Base-by-base conservation (phyloP, 2,113 vertebrate genomes). In the Choloepus hoffmanni region DNA sequence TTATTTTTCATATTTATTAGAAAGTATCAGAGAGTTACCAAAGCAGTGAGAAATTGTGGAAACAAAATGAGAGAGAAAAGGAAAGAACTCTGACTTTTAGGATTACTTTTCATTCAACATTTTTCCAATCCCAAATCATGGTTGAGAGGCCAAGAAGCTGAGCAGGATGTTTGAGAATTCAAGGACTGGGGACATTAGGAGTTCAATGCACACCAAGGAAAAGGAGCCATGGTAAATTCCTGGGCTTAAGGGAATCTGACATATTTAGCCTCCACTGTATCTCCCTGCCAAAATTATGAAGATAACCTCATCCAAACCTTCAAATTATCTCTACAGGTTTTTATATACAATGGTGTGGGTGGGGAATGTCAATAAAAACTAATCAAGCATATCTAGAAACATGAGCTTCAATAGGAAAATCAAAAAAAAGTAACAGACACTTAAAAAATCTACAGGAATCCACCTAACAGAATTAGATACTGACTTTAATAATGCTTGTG, bases 341-440 rank as follows among this genome's bases (percentile, higher is more conserved):
- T 36, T 6, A 30, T 68, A 33, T 85, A 16, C 24, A 67, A n/a
- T 40, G 9, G 2, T 0, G 18, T 3, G 6, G 76, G 43, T 7
- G 7, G 43, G 43, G 43, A 7, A 45, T 45, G 26, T 74, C 28
- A 58, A 24, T 60, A 84, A 50, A 93, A 90, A 84, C 2, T 60
- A 55, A 79, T 82, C 19, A 83, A 15, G 48, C 7, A 90, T 48
- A 50, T 26, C 5, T 50, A 67, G 24, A 81, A 94, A 92, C 3
- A 73, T n/a, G 11, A 90, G 73, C 36, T 89, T 79, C 55, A 85
- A 1, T 65, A 85, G 79, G 36, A 43, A 92, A 79, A 79, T 79
- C 7, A 36, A 65, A 85, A 21, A 92, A 16, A 85, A 28, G 40
- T 58, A 53, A 50, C 65, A 72, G 2, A 63, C 13, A 58, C 1